Evolutionary conservation across 1,140 invertebrate species (phyloP).

Genomic region (Maconellicoccus hirsutus): DNA sequence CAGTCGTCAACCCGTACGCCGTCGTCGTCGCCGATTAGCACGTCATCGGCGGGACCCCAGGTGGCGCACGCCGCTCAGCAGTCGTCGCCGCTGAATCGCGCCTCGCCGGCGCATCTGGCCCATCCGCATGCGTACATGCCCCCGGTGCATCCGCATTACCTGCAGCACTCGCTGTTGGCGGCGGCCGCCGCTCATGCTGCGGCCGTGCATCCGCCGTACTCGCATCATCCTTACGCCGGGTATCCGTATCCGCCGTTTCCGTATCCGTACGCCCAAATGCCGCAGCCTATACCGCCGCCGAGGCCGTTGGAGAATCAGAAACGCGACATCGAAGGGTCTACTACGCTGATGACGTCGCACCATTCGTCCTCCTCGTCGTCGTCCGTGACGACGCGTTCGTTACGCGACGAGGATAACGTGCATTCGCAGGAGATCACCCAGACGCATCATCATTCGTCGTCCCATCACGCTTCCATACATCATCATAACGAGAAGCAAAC

Average conservation of each 20-base stretch:
- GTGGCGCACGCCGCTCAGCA: slow-evolving; percentile 56
- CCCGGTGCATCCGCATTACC: slow-evolving; percentile 50
- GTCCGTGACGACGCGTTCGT: slow-evolving; percentile 40
- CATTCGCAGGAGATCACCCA: slow-evolving; percentile 37
- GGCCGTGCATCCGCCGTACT: slow-evolving; percentile 39
- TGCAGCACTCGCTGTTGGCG: slow-evolving; percentile 52
- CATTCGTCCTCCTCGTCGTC: slow-evolving; percentile 48
- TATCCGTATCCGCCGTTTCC: slow-evolving; percentile 46
- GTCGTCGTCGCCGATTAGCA: slow-evolving; percentile 22
- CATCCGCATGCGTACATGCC: slow-evolving; percentile 49
- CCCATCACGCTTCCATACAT: slow-evolving; percentile 49
- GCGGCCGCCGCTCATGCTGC: slow-evolving; percentile 47
- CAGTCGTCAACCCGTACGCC: slow-evolving; percentile 17
- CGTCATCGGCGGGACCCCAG: slow-evolving; percentile 50
- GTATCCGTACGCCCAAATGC: slow-evolving; percentile 55
- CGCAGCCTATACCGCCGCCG: slow-evolving; percentile 55
- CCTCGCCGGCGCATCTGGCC: slow-evolving; percentile 44
- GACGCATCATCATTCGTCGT: slow-evolving; percentile 41
- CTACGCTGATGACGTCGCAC: slow-evolving; percentile 53
- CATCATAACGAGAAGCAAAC: slow-evolving; percentile 41
- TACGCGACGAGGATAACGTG: slow-evolving; percentile 37
- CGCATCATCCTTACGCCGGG: slow-evolving; percentile 54
- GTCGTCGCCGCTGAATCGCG: slow-evolving; percentile 40
- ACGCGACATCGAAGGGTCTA: slow-evolving; percentile 45
- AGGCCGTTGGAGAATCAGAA: slow-evolving; percentile 41